Evolutionary conservation across 2,113 vertebrate species (phyloP), one percentile per base, ranked within the genome.

Genomic region (Pyrgilauda ruficollis): DNA sequence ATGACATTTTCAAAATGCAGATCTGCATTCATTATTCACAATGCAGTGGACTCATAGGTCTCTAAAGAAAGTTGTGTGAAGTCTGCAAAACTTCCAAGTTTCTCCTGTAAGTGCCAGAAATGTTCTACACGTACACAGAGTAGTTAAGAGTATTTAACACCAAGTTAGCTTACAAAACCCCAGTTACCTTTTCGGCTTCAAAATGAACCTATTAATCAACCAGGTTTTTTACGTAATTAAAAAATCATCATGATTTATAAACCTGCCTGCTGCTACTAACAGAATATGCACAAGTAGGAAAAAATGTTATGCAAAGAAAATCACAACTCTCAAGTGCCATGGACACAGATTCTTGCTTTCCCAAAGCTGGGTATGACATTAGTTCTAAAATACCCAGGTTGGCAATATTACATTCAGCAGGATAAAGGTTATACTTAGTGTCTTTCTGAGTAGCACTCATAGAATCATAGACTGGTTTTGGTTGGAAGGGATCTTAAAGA

Each of bases 31-130:
- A 39, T 31, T 16, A 9, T 30, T 56, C 33, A 31, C 47, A 46
- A 8, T 20, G 30, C 1, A 1, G 17, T 35, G 0, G 4, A 58
- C 47, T 58, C 28, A 35, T 0, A 62, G 11, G 15, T 49, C 33
- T 58, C 75, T 72, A 28, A 14, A 81, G 23, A 47, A 84, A 88
- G 28, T 6, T 64, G 13, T 17, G 46, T 28, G 6, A 68, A 64
- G 27, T 52, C 24, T 44, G 43, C 35, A 75, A 46, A 86, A 68
- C 16, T 28, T 79, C 39, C 20, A 18, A 76, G 23, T 33, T 56
- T 39, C 43, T 64, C 22, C 33, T 44, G 0, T 20, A 90, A 92
- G 16, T 49, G 20, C 21, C 76, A 90, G 70, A 89, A 90, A 81
- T 2, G 9, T 17, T 35, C 30, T 35, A 70, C 8, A 55, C 3